A percentile compares a stretch with the other conserved stretches of the same genome.
Conservation (phyloP, 1,140 invertebrate species). For the Cotesia vestalis region DNA sequence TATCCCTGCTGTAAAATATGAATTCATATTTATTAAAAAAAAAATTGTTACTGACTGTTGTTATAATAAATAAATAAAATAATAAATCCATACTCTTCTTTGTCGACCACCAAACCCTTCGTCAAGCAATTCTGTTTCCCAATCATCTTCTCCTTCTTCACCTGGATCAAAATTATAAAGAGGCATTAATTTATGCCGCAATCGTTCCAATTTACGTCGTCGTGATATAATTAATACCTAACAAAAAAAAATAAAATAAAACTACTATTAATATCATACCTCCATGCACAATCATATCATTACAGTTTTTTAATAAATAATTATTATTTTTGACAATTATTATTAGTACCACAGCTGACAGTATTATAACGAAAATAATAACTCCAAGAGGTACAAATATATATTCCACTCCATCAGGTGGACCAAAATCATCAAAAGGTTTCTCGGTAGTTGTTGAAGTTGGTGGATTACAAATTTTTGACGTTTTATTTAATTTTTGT, state of each 20-base stretch:
- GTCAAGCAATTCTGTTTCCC: slow-evolving; percentile 71
- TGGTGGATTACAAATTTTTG: slow-evolving; percentile 40
- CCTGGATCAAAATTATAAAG: slow-evolving; percentile 74
- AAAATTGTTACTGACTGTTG: slow-evolving; percentile 12
- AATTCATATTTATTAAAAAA: slow-evolving; percentile 29
- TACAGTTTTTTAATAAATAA: background rate
- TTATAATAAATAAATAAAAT: slow-evolving; percentile 16
- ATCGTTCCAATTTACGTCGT: slow-evolving; percentile 67
- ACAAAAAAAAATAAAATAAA: slow-evolving; percentile 21
- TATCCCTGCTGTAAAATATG: slow-evolving; percentile 60
- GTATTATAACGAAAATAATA: slow-evolving; percentile 62
- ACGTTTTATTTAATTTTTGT: slow-evolving; percentile 20
- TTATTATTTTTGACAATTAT: slow-evolving; percentile 7
- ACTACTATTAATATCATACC: slow-evolving; percentile 18
- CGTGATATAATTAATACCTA: slow-evolving; percentile 64
- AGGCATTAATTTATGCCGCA: slow-evolving; percentile 73
- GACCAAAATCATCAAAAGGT: slow-evolving; percentile 60
- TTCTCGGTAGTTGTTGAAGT: slow-evolving; percentile 57
- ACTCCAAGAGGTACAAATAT: slow-evolving; percentile 65
- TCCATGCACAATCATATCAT: background rate
- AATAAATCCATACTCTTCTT: slow-evolving; percentile 54
- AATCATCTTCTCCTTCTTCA: slow-evolving; percentile 70
- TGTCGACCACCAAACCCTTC: slow-evolving; percentile 59
- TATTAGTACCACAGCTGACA: slow-evolving; percentile 63
- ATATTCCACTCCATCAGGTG: slow-evolving; percentile 63